Base-by-base conservation (phyloP, 2,797 vertebrate species). In the Acanthopagrus latus region DNA sequence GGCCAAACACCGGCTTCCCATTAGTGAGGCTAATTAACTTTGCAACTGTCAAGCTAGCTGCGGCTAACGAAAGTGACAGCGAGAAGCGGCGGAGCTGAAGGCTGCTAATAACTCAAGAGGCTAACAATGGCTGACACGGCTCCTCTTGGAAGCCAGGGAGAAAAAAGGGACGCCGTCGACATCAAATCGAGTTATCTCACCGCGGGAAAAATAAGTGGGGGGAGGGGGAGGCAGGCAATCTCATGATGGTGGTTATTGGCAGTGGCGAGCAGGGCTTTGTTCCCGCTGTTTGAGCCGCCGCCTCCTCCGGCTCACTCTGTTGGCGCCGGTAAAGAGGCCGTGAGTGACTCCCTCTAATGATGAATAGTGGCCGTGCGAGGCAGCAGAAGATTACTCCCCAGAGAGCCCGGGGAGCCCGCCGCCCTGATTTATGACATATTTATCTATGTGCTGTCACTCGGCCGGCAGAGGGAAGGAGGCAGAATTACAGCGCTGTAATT, bases 401-500 rank as follows among this genome's bases (percentile, higher is more conserved):
- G 94, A 93, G 95, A 95, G 94, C 95, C 94, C 93, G 86, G 91
- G 93, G 95, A 95, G 94, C 84, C 94, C 94, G 25, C 88, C 71
- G 27, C 88, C 70, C 66, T 91, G 95, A 97, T 96, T 96, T 95
- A 96, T 96, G 96, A 96, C 96, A 95, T 95, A 95, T 97, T 97
- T 96, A 96, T 96, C 95, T 95, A 93, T 91, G 93, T 17, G 67
- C 95, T 96, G 96, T 96, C 96, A 96, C 93, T 92, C 55, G 72
- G 88, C 93, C 92, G 95, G 95, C 95, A 92, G 92, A 94, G 71
- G 77, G 80, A 84, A 71, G 82, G 82, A 78, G 89, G 95, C 50
- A 93, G 95, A 96, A 96, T 97, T 96, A 97, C 96, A 95, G 94
- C 93, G 95, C 95, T 93, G 91, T 97, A 96, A 97, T 96, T 97